Evolutionary conservation across 2,113 vertebrate genomes (phyloP).

Genomic region (Psilopsiagon aymara): DNA sequence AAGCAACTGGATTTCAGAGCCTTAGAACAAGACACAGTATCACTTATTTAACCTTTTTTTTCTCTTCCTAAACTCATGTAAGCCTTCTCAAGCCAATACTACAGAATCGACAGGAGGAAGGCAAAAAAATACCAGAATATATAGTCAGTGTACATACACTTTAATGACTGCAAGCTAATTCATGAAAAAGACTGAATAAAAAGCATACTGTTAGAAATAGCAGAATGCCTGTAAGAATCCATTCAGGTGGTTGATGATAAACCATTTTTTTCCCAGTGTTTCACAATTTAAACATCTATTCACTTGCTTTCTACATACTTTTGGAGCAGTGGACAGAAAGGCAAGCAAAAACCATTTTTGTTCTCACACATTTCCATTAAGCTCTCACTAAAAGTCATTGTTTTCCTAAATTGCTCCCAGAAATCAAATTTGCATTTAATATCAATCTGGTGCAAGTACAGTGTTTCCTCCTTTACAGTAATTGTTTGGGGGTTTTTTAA

Average conservation of each 20-base stretch:
- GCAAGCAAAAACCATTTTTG: neutral
- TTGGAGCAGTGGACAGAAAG: neutral
- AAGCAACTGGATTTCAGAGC: neutral
- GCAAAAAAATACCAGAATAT: neutral
- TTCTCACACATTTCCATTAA: neutral
- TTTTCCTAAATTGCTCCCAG: neutral
- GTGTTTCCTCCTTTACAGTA: neutral
- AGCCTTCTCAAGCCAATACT: neutral
- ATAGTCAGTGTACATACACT: neutral
- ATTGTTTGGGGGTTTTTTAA: neutral
- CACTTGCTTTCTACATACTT: neutral
- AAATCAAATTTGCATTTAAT: conserved; percentile 12
- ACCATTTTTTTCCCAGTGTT: neutral
- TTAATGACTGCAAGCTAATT: neutral
- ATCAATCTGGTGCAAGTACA: neutral
- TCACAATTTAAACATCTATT: neutral
- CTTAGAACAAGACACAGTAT: neutral
- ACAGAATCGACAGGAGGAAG: neutral
- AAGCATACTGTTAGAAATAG: neutral
- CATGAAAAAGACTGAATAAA: neutral
- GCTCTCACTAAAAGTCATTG: neutral
- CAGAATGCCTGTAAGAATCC: neutral
- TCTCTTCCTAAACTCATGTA: neutral
- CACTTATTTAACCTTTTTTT: neutral
- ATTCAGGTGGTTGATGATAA: neutral